Base-by-base conservation (phyloP, 2,888 invertebrate genomes). In the Onthophagus sagittarius region DNA sequence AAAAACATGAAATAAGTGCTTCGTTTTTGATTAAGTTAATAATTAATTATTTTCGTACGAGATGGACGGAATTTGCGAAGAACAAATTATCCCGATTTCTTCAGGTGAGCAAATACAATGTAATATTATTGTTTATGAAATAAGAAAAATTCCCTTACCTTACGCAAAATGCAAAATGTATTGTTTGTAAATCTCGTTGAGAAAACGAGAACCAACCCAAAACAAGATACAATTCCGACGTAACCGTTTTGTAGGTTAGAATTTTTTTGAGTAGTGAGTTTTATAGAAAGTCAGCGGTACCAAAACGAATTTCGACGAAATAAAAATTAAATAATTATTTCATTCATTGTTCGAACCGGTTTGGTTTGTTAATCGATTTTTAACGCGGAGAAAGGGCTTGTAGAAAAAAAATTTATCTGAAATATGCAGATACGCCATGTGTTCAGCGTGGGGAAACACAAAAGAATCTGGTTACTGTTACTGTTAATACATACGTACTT, bases 1-100 rank as follows among this genome's bases (percentile, higher is more conserved):
- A 23, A 23, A 5, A 67, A 67, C 67, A 53, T 53, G 39, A 53
- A 53, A 53, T 53, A 53, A 53, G 39, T 53, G 9, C 6, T 2
- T 53, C 31, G 64, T 64, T 71, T 70, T 70, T 62, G 74, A 70
- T 75, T 74, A 64, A 72, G 33, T 70, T 23, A 23, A 23, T 23
- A 2, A 23, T 23, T 23, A 23, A 23, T 23, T 23, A n/a, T 23
- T 23, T 23, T 3, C 5, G 62, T 63, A 67, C 69, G 65, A 62
- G 53, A 77, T 77, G 77, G 75, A 77, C 53, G 65, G 72, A 15
- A 67, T 71, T 31, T 71, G 63, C 65, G 77, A 83, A 78, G 83
- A 83, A 76, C 78, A 79, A 72, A 77, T 83, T 33, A 81, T 84
- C 71, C 83, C 83, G 62, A 72, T 84, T 71, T 84, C 83, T 73